A percentile compares a stretch with the other conserved stretches of the same genome.
phyloP scores from a whole-genome alignment of 2,113 vertebrate species.

The Callospermophilus lateralis region DNA sequence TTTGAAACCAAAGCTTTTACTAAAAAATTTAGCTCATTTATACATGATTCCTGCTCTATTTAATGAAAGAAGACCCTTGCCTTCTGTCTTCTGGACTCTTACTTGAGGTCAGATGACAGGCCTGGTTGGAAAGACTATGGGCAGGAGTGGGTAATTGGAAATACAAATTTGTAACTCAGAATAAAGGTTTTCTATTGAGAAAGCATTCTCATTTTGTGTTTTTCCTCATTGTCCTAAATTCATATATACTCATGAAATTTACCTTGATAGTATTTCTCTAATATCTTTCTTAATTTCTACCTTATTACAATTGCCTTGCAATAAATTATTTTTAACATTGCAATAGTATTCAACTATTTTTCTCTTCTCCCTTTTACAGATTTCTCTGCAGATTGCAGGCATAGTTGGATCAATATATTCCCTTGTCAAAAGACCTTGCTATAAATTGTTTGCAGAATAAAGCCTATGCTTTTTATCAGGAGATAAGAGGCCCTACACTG shows the following conservation, averaged over 20 bases:
- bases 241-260: not conserved
- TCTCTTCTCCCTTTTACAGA: not conserved
- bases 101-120: not conserved
- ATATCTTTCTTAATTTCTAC: not conserved
- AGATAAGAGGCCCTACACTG: not conserved
- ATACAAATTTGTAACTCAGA: not conserved
- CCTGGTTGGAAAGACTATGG: not conserved
- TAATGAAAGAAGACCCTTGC: not conserved
- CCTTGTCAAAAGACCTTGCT: not conserved
- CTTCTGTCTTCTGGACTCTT: not conserved
- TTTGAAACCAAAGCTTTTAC: not conserved
- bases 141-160: not conserved
- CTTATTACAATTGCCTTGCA: not conserved
- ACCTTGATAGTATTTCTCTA: not conserved
- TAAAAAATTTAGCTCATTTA: not conserved
- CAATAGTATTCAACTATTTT: not conserved
- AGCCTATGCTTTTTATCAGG: not conserved
- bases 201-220: not conserved
- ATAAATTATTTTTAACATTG: not conserved
- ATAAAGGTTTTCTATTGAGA: not conserved
- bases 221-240: not conserved
- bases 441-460: constrained; percentile 19
- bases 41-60: not conserved
- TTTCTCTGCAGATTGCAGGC: not conserved
- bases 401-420: not conserved